Evolutionary conservation across 1,140 invertebrate species (phyloP), one percentile per base, ranked within the genome.

Genomic region (Goniozus legneri): DNA sequence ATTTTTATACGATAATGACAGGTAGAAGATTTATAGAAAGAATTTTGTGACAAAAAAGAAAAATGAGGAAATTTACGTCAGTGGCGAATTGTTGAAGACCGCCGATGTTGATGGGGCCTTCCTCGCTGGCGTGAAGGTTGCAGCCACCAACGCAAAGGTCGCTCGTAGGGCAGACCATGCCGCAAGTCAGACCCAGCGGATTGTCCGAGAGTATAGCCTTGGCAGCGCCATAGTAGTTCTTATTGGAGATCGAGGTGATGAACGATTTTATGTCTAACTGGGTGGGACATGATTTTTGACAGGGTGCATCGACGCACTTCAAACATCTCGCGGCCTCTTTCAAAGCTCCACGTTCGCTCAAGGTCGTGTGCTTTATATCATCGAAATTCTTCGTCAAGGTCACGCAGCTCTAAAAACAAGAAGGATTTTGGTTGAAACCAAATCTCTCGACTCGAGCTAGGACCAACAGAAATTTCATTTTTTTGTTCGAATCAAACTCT

Each of bases 141-240:
- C 97, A 99, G 0, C 94, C 93, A 0, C 96, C 96, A 2, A 98
- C 95, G 69, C 97, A 99, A 0, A 99, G 81, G 69, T 99, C 96
- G 69, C 92, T 96, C 0, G 95, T 98, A 3, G 97, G 96, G 65
- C 96, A 99, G 7, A 99, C 95, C 97, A 99, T 99, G 14, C 97
- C 96, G 68, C 96, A 99, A 1, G 95, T 97, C 0, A 99, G 77
- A 0, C 92, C 96, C 18, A 98, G 73, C 0, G 96, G 96, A 75
- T 99, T 99, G 70, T 99, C 96, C 0, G 94, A 97, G 18, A 99
- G 83, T 43, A 99, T 99, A 0, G 87, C 84, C 71, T 95, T 95
- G 0, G 97, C 96, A 6, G 97, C 93, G 19, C 97, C 96, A 79
- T 99, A 99, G 65, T 96, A 98, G 75, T 99, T 99, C 85, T 94